These are phyloP conservation scores for Sebastes melanostomus DNA, from an alignment of 2,797 vertebrate genomes.

Conservation along the genomic window DNA sequence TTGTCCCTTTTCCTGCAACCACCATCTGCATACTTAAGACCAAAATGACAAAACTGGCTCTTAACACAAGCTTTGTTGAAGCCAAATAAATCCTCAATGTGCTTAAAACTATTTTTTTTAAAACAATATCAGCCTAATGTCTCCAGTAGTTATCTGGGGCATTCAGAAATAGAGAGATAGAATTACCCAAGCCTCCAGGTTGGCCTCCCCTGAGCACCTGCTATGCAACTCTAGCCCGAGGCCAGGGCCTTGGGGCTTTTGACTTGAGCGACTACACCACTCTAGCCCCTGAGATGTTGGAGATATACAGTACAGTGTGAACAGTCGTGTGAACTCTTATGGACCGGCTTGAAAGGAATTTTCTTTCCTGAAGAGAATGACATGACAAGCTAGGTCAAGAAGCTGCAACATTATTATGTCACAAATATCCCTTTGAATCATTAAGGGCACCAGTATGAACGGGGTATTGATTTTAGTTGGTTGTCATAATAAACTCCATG, in stretches of 20 bases:
- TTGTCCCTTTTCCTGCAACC: not conserved
- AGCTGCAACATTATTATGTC: not conserved
- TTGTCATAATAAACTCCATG: not conserved
- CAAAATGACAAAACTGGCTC: not conserved
- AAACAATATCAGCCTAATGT: constrained; percentile 30
- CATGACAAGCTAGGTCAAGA: not conserved
- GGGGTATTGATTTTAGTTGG: not conserved
- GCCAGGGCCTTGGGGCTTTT: constrained; percentile 20
- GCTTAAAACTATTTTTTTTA: not conserved
- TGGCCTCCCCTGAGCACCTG: constrained; percentile 61
- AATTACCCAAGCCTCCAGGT: constrained; percentile 44
- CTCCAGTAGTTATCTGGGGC: constrained; percentile 28
- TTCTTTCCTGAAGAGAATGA: not conserved
- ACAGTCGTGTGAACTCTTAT: not conserved
- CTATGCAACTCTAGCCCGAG: constrained; percentile 44
- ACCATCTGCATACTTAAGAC: not conserved
- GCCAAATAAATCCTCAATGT: not conserved
- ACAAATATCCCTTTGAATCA: not conserved
- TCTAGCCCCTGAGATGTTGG: not conserved
- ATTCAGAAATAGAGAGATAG: constrained; percentile 43
- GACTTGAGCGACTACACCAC: not conserved
- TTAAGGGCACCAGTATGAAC: not conserved
- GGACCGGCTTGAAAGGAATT: not conserved
- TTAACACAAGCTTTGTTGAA: not conserved
- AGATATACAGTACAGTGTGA: not conserved